phyloP scores from a whole-genome alignment of 2,797 vertebrate species.

The Sebastes steindachneri region DNA sequence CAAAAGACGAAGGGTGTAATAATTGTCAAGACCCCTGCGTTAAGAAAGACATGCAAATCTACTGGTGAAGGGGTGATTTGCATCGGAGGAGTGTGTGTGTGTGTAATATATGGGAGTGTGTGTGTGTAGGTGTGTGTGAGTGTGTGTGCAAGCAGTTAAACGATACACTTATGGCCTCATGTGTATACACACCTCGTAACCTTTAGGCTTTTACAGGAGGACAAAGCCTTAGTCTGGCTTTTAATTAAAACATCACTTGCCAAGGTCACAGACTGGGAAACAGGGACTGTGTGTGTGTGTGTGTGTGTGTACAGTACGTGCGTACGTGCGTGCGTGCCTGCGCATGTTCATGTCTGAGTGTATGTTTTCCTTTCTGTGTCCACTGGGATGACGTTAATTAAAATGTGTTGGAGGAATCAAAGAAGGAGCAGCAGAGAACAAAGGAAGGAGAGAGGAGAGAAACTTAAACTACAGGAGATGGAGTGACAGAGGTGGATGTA shows the following conservation, averaged over 20 bases:
- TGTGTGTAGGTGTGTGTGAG: neutral
- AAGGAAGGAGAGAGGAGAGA: constrained; percentile 1
- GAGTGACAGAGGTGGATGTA: neutral
- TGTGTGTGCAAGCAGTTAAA: constrained; percentile 9
- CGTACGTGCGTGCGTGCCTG: neutral
- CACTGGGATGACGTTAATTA: constrained; percentile 73
- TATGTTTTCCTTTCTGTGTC: constrained; percentile 37
- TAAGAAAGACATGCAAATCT: constrained; percentile 32
- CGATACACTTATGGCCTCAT: constrained; percentile 22
- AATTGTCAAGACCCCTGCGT: constrained; percentile 39
- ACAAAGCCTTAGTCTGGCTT: constrained; percentile 63
- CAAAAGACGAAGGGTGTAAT: constrained; percentile 43
- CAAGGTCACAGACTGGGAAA: constrained; percentile 68
- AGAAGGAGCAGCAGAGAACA: constrained; percentile 40
- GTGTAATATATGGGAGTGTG: neutral
- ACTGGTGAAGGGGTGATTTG: neutral
- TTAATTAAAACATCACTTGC: constrained; percentile 80
- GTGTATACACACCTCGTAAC: constrained; percentile 35
- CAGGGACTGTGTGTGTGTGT: neutral
- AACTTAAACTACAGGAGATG: neutral
- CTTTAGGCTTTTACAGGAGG: constrained; percentile 46
- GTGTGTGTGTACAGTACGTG: neutral
- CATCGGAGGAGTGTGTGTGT: neutral
- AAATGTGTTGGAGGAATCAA: constrained; percentile 64
- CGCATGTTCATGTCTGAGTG: constrained; percentile 10